A percentile compares a stretch with the other conserved stretches of the same genome.
Conservation (phyloP, 2,113 vertebrate genomes). For the Saccopteryx leptura region DNA sequence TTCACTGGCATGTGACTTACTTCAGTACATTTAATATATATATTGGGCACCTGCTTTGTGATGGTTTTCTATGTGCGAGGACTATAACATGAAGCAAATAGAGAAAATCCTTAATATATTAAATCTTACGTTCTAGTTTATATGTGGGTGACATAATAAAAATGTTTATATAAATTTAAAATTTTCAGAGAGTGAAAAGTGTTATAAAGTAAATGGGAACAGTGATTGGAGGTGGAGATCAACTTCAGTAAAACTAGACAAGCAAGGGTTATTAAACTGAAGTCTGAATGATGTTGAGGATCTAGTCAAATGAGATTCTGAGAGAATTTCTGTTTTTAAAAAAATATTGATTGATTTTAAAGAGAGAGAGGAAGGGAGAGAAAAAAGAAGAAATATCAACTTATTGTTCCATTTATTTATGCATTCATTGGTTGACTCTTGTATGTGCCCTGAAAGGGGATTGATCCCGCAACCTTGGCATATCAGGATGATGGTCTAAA, state of each 20-base stretch:
- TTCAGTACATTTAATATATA: conserved; percentile 5
- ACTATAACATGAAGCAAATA: not conserved
- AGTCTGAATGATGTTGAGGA: not conserved
- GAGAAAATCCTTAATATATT: not conserved
- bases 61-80: not conserved
- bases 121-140: not conserved
- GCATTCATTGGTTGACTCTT: no score
- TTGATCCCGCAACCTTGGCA: no score
- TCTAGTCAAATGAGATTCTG: not conserved
- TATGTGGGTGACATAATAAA: not conserved
- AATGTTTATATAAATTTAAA: not conserved
- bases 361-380: no score
- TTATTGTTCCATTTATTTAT: no score
- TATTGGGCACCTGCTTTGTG: not conserved
- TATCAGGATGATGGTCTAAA: no score
- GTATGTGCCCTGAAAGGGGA: no score
- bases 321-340: not conserved
- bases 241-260: not conserved
- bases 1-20: not conserved
- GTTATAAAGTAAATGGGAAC: not conserved
- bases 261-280: not conserved
- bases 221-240: not conserved
- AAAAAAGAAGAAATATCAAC: no score
- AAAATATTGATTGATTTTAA: no score
- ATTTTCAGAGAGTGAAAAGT: not conserved